These are phyloP conservation scores for Microctonus aethiopoides DNA, from an alignment of 2,888 invertebrate genomes.

Conservation along the genomic window DNA sequence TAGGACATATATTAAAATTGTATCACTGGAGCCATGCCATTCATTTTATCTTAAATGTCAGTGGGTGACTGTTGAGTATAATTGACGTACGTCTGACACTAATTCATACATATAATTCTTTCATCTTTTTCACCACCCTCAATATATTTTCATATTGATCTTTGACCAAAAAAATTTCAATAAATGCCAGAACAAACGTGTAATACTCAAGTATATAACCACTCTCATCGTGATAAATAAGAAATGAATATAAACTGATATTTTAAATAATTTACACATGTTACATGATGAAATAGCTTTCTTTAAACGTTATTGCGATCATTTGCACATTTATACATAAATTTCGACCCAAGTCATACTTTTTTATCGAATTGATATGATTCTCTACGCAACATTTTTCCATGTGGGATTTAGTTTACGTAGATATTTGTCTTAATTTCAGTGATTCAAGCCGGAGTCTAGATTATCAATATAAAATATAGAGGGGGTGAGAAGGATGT, in stretches of 20 bases:
- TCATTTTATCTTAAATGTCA: background rate
- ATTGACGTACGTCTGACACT: background rate
- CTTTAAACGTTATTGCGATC: background rate
- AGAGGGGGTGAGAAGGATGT: background rate
- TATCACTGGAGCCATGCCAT: background rate
- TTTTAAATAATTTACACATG: background rate
- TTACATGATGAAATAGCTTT: background rate
- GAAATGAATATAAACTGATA: background rate
- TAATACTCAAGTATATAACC: too few relatives aligned
- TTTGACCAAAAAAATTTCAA: background rate
- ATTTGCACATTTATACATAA: background rate
- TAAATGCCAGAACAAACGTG: too few relatives aligned
- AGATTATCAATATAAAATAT: too few relatives aligned
- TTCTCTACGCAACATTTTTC: background rate
- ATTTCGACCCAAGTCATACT: background rate
- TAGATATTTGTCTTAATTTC: background rate
- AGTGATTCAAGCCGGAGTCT: background rate
- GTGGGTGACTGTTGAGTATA: background rate
- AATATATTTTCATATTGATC: background rate
- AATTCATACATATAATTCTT: background rate
- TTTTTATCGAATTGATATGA: background rate
- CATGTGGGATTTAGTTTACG: background rate
- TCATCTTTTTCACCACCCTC: background rate
- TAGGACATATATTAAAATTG: background rate
- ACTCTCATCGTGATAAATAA: background rate